Conservation (phyloP, 2,113 vertebrate genomes). For the Hyla sarda region DNA sequence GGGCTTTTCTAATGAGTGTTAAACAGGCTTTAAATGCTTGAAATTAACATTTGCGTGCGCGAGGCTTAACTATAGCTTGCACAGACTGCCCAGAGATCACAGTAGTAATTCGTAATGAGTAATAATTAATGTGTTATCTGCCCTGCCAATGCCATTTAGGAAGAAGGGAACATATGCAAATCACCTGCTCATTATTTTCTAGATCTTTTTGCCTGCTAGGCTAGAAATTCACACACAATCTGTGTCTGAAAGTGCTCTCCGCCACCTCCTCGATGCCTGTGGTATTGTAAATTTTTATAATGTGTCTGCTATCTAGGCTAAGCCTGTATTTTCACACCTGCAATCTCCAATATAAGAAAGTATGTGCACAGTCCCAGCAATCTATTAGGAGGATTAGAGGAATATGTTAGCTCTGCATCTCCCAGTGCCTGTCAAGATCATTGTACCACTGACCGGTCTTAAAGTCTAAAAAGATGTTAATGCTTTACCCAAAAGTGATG, state of each 20-base stretch:
- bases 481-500: constrained; percentile 2
- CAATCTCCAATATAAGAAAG: background rate
- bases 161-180: background rate
- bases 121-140: constrained; percentile 24
- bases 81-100: background rate
- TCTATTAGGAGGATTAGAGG: background rate
- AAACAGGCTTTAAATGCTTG: constrained; percentile 17
- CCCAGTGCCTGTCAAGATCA: constrained; percentile 25
- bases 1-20: constrained; percentile 18
- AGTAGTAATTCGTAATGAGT: background rate
- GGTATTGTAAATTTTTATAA: background rate
- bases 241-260: background rate
- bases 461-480: background rate
- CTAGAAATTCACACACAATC: background rate
- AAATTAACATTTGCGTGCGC: background rate
- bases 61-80: constrained; percentile 6
- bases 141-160: background rate
- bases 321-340: constrained; percentile 28
- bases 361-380: background rate
- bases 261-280: background rate
- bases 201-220: background rate
- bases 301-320: background rate
- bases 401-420: constrained; percentile 9
- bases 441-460: constrained; percentile 2
- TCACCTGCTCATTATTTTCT: background rate